Conservation (phyloP, 2,888 invertebrate species). For the Philopedon plagiatum region DNA sequence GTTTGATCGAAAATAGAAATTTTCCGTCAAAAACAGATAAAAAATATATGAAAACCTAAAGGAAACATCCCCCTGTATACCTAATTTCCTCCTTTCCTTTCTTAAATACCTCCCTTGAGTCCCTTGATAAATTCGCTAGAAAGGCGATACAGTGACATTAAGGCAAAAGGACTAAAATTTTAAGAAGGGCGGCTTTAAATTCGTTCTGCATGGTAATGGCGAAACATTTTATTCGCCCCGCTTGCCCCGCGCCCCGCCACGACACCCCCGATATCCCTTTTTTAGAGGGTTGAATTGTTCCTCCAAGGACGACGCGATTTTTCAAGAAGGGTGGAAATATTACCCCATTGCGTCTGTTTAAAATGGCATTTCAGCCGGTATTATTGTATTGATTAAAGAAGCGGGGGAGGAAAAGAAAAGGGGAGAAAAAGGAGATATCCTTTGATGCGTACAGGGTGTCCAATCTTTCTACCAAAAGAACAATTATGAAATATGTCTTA, state of each 20-base stretch:
- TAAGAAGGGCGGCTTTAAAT: constrained; percentile 63
- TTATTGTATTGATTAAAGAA: constrained; percentile 35
- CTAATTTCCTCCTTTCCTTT: constrained; percentile 24
- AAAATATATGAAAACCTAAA: no score
- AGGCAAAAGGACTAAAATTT: constrained; percentile 65
- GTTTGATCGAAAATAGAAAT: no score
- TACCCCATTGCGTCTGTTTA: constrained; percentile 31
- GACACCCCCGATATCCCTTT: constrained; percentile 4
- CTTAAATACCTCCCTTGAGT: constrained; percentile 57
- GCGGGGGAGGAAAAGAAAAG: constrained; percentile 4
- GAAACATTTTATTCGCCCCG: constrained; percentile 49
- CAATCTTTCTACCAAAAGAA: no score
- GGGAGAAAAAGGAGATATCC: constrained; percentile 13
- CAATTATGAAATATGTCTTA: no score
- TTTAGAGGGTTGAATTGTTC: constrained; percentile 32
- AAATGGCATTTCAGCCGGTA: constrained; percentile 40
- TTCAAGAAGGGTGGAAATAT: constrained; percentile 46
- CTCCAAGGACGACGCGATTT: constrained; percentile 42
- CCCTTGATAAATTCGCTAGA: constrained; percentile 68
- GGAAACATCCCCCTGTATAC: constrained; percentile 16
- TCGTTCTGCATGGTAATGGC: constrained; percentile 51
- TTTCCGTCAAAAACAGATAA: no score
- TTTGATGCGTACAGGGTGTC: no score
- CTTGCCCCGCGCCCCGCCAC: constrained; percentile 1
- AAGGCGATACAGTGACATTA: constrained; percentile 68